Base-by-base conservation (phyloP, 2,888 invertebrate species). In the Axea sp. region DNA sequence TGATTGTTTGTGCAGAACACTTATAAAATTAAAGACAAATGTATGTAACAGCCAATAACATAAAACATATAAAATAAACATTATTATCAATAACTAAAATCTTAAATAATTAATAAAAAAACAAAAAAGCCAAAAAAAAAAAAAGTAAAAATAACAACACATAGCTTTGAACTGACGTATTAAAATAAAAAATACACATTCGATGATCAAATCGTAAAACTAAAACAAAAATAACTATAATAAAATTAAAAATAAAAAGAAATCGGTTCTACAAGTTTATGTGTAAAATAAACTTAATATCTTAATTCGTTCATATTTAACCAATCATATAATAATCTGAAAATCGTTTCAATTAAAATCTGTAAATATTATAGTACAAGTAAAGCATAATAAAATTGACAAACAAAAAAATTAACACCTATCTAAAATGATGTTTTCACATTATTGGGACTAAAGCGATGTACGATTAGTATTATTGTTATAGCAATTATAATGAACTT, bases 401-500 rank as follows among this genome's bases (percentile, higher is more conserved):
- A 60, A 55, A 55, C 31, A 64, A 71, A 62, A 67, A 53, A 65
- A 59, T 22, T 39, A 64, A 62, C 55, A 62, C 49, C 17, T n/a
- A 37, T 9, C 45, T 62, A 62, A 62, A 43, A n/a, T 37, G 8
- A 55, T 64, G 60, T 49, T 59, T 73, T 53, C 65, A 60, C 60
- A 33, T 45, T 39, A 51, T 60, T 31, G 30, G 74, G 74, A 65
- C 74, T 69, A 65, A 69, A 74, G 68, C 64, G 60, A 64, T 59
- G 35, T 19, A 64, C 72, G 45, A 72, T 72, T 65, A 62, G 33
- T 65, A 65, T 60, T 51, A 73, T 37, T 69, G 45, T 69, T 69
- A 69, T 78, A 81, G 79, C 82, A 80, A 78, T 82, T 78, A 77
- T 78, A 78, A 78, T 79, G 76, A 74, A 82, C 81, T 81, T 76